Base-by-base conservation (phyloP, 2,113 vertebrate species). In the Tyrannus savana region DNA sequence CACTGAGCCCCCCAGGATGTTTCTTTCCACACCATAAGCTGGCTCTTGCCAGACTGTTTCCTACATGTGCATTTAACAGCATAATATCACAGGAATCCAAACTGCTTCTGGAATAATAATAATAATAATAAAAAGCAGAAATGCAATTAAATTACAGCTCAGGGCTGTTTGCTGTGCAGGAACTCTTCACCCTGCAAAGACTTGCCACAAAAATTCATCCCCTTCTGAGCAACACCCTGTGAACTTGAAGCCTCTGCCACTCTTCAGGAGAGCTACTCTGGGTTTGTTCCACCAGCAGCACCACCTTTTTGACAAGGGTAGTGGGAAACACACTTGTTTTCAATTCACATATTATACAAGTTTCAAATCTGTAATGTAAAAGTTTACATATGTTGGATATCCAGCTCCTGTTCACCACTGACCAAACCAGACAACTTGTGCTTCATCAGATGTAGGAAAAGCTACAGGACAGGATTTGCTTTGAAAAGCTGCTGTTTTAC, bases 381-480 rank as follows among this genome's bases (percentile, higher is more conserved):
- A 33, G 3, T 25, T 64, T 22, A 27, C 4, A 14, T 0, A 0
- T 1, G 0, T 12, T 73, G 8, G 6, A 4, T 10, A 23, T 4
- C 21, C n/a, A 62, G 17, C 52, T 81, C 44, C 71, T 64, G 23
- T 9, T 47, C 42, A 39, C 25, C 5, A 7, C 33, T 27, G 7
- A 68, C 27, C 30, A 52, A 42, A 22, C 14, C 5, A 7, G 33
- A 68, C 31, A 14, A 42, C 4, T 10, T 9, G 6, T 13, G 30
- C 14, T 1, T 5, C 52, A 30, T 5, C 56, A 59, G 42, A 6
- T 6, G 18, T 16, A 46, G 28, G 31, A 49, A 60, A 42, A 27
- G 12, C 39, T 31, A 2, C 6, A 42, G 66, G 56, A 62, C 9
- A 25, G 18, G 0, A 3, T 15, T 24, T 4, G 9, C 28, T 18